Percentiles rank a stretch among this genome's conserved stretches.
Evolutionary conservation across 2,888 invertebrate genomes (phyloP).

Genomic region (Tetramorium bicarinatum): DNA sequence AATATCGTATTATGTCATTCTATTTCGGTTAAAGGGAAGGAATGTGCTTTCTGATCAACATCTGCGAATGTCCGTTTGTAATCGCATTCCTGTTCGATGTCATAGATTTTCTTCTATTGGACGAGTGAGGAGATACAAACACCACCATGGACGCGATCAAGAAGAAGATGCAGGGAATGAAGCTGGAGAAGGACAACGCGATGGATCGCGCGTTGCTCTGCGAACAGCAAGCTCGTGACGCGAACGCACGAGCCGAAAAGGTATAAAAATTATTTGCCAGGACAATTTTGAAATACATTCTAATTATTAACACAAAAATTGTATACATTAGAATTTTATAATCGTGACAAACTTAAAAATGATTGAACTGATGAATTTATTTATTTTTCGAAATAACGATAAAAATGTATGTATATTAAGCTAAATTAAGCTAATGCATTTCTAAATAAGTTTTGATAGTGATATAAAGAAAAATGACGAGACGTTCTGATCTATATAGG

Average conservation of each 20-base stretch:
- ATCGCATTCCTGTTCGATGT: constrained; percentile 47
- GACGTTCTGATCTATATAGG: constrained; percentile 87
- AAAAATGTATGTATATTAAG: neutral
- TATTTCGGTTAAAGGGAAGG: neutral
- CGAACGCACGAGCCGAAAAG: constrained; percentile 95
- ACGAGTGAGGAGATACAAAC: constrained; percentile 87
- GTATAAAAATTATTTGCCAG: constrained; percentile 78
- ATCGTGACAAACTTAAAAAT: neutral
- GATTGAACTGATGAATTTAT: neutral
- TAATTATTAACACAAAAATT: neutral
- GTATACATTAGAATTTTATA: neutral
- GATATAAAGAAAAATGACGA: constrained; percentile 88
- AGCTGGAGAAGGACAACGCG: constrained; percentile 99
- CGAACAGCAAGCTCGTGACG: constrained; percentile 98
- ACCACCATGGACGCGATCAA: constrained; percentile 99
- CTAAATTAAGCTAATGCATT: neutral
- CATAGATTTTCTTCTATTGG: constrained; percentile 73
- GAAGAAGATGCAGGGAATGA: constrained; percentile 99
- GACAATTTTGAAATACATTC: neutral
- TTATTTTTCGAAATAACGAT: neutral
- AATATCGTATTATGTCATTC: neutral
- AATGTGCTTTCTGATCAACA: neutral
- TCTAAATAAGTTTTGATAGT: neutral
- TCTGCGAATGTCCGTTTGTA: neutral
- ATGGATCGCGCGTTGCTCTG: constrained; percentile 99